Evolutionary conservation across 2,797 vertebrate species (phyloP), one percentile per base, ranked within the genome.

Genomic region (Vespertilio murinus): DNA sequence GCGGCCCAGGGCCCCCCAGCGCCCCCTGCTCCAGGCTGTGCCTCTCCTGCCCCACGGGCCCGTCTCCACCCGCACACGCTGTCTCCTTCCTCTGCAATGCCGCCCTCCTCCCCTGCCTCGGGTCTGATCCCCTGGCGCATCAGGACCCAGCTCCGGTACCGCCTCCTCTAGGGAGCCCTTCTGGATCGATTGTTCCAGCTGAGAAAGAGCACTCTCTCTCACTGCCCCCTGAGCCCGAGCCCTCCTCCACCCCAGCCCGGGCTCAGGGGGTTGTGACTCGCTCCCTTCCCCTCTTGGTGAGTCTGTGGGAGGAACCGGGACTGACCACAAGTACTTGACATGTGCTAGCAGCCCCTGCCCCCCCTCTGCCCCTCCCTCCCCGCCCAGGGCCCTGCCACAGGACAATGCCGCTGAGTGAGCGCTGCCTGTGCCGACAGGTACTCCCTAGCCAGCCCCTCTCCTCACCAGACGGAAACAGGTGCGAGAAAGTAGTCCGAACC

Each of bases 141-240:
- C 16, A 80, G 78, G 81, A 84, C n/a, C 30, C 45, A 74, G 82
- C 22, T 77, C n/a, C 54, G 85, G 80, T 38, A 86, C 35, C 17
- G 12, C 28, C 82, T 90, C 45, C 47, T 79, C 79, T 52, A 93
- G 70, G 49, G 86, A 93, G 79, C 25, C 65, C 61, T 93, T 85
- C 67, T 74, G 69, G 49, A 40, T 18, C 1, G 23, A 65, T 25
- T 1, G 1, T n/a, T 25, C 7, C 18, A 49, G n/a, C 49, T 30
- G 20, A 89, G 47, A 78, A 38, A 83, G 35, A 69, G 49, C n/a
- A 38, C 45, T n/a, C 52, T 23, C n/a, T 22, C n/a, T 22, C 16
- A 52, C 38, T 71, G 18, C 38, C 13, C 22, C 33, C 47, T 14
- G 49, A 59, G 45, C 6, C 14, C 75, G 25, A 71, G 28, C 8